Evolutionary conservation across 2,797 vertebrate genomes (phyloP), one percentile per base, ranked within the genome.

Genomic region (Sebastes variabilis): DNA sequence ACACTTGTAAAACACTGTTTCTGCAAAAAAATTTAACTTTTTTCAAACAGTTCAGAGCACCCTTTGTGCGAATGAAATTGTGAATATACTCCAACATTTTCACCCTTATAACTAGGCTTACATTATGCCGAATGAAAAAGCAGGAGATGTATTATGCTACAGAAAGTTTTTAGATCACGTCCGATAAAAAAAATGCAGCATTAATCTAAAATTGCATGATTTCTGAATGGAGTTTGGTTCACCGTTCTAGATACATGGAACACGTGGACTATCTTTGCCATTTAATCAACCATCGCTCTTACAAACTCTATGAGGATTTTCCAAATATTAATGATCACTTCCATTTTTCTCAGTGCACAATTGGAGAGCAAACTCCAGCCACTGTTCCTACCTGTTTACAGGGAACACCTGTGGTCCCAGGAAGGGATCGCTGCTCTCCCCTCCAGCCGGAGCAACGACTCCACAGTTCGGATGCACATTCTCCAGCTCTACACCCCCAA

Each of bases 351-450:
- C 16, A 18, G 6, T 29, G 24, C 22, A 36, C 20, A 2, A 73
- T 11, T 8, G 3, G 3, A 49, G 2, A 20, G 0, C 2, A 16
- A 11, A 24, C 14, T 24, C 36, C 14, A 2, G 59, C 49, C 30
- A 62, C 14, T 8, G 46, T 8, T 2, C 74, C 36, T 62, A 91
- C 93, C 93, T 92, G 89, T 87, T 84, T 14, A 82, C 56, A 16
- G 2, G 70, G 73, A 88, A 83, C 92, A 92, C 91, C 88, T 94
- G 88, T 93, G 78, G 93, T 92, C 86, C 87, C 88, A 4, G 75
- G 77, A 30, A 77, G 74, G 66, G 73, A 59, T 54, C 6, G 79
- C 82, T 34, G 85, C 88, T 83, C 85, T 87, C 89, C 88, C 72
- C 87, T 88, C 82, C 90, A 78, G 86, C 88, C 85, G 2, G 84